Percentiles rank a stretch among this genome's conserved stretches.
phyloP scores from a whole-genome alignment of 2,797 vertebrate genomes.

The Gadopsis bispinosus region DNA sequence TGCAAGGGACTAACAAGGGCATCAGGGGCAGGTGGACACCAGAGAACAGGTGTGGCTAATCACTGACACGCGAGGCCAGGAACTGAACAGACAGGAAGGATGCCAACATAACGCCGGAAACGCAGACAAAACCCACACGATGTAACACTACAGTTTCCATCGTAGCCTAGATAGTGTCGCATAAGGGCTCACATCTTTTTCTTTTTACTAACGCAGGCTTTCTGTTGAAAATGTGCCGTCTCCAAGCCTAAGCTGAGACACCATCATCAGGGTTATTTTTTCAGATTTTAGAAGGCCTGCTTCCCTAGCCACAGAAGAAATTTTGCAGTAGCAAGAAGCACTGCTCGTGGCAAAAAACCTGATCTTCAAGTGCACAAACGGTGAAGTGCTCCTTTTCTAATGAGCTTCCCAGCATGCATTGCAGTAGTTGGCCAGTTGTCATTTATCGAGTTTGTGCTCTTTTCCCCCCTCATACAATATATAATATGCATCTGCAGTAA shows the following conservation, averaged over 20 bases:
- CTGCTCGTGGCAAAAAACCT: background rate
- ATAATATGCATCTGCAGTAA: background rate
- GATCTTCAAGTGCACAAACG: background rate
- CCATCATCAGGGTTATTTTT: background rate
- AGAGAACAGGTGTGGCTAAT: no score
- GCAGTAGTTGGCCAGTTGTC: background rate
- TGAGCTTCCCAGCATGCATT: conserved; percentile 14
- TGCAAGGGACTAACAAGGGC: no score
- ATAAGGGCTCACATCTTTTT: background rate
- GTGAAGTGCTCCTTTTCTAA: background rate
- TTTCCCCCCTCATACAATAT: background rate
- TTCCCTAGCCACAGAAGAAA: background rate
- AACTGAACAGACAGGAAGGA: no score
- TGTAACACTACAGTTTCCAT: background rate
- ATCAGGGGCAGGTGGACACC: no score
- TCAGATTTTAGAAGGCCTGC: background rate
- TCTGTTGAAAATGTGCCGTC: background rate
- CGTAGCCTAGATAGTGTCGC: background rate
- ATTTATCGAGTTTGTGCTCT: background rate
- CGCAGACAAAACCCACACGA: no score
- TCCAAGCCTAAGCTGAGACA: background rate
- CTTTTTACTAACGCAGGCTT: background rate
- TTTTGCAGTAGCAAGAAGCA: background rate
- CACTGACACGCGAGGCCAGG: no score
- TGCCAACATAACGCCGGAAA: no score